Base-by-base conservation (phyloP, 2,888 invertebrate genomes). In the Gandaritis pyraliata region DNA sequence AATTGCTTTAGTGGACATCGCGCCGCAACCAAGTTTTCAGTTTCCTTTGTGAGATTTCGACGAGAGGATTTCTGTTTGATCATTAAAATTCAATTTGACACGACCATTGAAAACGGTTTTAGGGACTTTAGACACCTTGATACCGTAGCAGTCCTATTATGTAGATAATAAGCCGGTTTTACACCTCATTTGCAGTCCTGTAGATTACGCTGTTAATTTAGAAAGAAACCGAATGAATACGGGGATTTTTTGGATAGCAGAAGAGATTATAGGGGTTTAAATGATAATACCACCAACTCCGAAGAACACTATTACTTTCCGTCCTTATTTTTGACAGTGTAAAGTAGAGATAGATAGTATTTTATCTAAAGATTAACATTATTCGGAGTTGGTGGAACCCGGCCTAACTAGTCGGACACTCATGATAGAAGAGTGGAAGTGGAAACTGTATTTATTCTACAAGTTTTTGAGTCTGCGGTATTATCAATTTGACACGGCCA, bases 71-170 rank as follows among this genome's bases (percentile, higher is more conserved):
- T 68, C 64, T 62, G 58, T 70, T 70, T 69, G 70, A 73, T 75
- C 77, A 78, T 75, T 78, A 75, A 79, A 78, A 76, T 78, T 78
- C 74, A 78, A 79, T 79, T 79, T 75, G 76, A 75, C 75, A 74
- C 72, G 71, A 58, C 73, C 68, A 73, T 76, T 77, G 66, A 72
- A 66, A 74, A 72, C 69, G 73, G 71, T 77, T 70, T 73, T 69
- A 65, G 68, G 72, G 68, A 72, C 61, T 69, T 63, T 53, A 43
- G 70, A 61, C 67, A 71, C 71, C 72, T 72, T 70, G 70, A 69
- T 61, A 68, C 68, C 72, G 65, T 72, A 69, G 63, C 63, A 61
- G 68, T 66, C 64, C 72, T 76, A 33, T 75, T 72, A 73, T 66
- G 69, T 70, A 60, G 57, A 69, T 66, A 70, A 69, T 70, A 69